Percentiles rank a stretch among this genome's conserved stretches.
phyloP scores from a whole-genome alignment of 2,797 vertebrate genomes.

The Crax fasciolata region DNA sequence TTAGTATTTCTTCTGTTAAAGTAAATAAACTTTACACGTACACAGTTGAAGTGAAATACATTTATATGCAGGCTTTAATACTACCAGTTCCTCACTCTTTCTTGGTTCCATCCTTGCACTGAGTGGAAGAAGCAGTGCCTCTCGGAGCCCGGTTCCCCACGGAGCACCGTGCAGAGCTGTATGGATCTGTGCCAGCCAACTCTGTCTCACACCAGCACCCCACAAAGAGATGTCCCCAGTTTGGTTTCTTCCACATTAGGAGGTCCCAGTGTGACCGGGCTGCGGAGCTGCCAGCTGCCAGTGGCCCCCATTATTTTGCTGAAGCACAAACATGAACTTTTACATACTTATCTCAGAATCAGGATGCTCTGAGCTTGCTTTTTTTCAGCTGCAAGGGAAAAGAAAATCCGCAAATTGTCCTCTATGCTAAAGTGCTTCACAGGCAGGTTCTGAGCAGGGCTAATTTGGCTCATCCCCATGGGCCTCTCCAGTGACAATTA shows the following conservation, averaged over 20 bases:
- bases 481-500: neutral
- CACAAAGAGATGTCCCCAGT: neutral
- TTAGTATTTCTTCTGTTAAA: neutral
- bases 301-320: neutral
- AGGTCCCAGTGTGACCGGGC: neutral
- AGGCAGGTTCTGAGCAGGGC: neutral
- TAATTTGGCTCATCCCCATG: neutral
- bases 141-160: rapidly evolving
- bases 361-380: neutral
- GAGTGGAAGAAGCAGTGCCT: neutral
- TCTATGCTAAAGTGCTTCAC: constrained; percentile 8
- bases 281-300: neutral
- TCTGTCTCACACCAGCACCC: neutral
- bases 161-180: neutral
- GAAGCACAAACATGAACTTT: neutral
- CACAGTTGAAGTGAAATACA: neutral
- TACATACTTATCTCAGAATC: neutral
- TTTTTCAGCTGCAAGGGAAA: neutral
- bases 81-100: rapidly evolving
- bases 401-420: constrained; percentile 20
- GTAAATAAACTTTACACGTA: neutral
- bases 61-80: neutral
- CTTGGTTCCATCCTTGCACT: neutral
- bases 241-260: neutral
- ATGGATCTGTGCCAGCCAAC: rapidly evolving